Base-by-base conservation (phyloP, 2,888 invertebrate genomes). In the Drosophila meridiana region DNA sequence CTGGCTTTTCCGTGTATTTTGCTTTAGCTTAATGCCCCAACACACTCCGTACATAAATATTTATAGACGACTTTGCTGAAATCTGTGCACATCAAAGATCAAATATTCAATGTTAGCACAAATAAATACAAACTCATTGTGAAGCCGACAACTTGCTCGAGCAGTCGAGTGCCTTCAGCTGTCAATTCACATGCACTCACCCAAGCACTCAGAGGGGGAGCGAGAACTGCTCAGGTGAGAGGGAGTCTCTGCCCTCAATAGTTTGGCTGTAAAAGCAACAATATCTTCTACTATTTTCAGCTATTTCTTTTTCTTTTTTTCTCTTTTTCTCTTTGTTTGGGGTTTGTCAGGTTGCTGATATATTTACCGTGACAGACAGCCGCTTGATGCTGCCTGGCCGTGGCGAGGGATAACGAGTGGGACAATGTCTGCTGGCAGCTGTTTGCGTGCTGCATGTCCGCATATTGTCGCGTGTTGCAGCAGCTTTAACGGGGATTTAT, bases 401-500 rank as follows among this genome's bases (percentile, higher is more conserved):
- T 53, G 53, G 40, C 66, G 36, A 9, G 32, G 52, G 30, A 77
- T 20, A 63, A 32, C 63, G 42, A 63, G 36, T 8, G 36, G 53
- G 28, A 78, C 30, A 64, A 30, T 68, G 74, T 53, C 45, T 64
- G 48, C 20, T 61, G 64, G 32, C 61, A 69, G 47, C 34, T 75
- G 52, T 11, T 28, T 42, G 45, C 14, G 30, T 60, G 42, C 62
- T 66, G 64, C 45, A 64, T 62, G 78, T 73, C 64, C 64, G 52
- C 83, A 83, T 68, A 73, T 73, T 69, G 71, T 74, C 76, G 69
- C 71, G 76, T 55, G 55, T 52, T 76, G 77, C 65, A 72, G 60
- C 63, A 79, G 83, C 65, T 77, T 77, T 82, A 69, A 66, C 61
- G 69, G 53, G 77, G 77, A 76, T 77, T 82, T 86, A 88, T 82